Percentiles rank a stretch among this genome's conserved stretches.
These are phyloP conservation scores for Psephotus haematonotus DNA, from an alignment of 2,113 vertebrate species.

Conservation along the genomic window DNA sequence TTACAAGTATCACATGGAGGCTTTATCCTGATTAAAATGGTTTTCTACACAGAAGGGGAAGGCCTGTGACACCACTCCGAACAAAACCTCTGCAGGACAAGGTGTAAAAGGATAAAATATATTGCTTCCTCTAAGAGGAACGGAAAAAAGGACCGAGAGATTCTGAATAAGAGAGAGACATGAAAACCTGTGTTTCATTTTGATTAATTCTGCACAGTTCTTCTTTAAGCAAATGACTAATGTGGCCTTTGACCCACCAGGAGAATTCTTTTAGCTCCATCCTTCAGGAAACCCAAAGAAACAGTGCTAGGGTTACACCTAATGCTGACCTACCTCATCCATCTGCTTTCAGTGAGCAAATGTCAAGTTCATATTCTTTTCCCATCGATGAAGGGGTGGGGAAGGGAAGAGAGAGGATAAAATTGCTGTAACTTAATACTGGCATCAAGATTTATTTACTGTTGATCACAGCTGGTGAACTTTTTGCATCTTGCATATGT, in stretches of 20 bases:
- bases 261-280: conserved; percentile 50
- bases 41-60: conserved; percentile 74
- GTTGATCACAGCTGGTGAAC: conserved; percentile 63
- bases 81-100: conserved; percentile 75
- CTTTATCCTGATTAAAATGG: conserved; percentile 79
- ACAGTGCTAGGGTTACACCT: conserved; percentile 38
- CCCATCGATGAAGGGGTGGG: conserved; percentile 31
- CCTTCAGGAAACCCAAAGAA: conserved; percentile 61
- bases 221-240: conserved; percentile 70
- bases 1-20: conserved; percentile 66
- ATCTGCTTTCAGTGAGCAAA: conserved; percentile 66
- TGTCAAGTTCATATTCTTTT: conserved; percentile 70
- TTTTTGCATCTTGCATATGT: conserved; percentile 69
- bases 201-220: conserved; percentile 67
- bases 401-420: conserved; percentile 49
- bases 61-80: conserved; percentile 69
- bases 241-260: conserved; percentile 49
- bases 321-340: conserved; percentile 54
- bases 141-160: conserved; percentile 54
- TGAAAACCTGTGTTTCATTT: conserved; percentile 69
- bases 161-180: conserved; percentile 65
- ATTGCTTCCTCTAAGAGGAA: conserved; percentile 67
- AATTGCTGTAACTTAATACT: conserved; percentile 60
- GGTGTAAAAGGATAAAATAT: conserved; percentile 71
- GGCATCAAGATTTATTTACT: conserved; percentile 71